Conservation (phyloP, 1,140 invertebrate genomes). For the Theocolax elegans region DNA sequence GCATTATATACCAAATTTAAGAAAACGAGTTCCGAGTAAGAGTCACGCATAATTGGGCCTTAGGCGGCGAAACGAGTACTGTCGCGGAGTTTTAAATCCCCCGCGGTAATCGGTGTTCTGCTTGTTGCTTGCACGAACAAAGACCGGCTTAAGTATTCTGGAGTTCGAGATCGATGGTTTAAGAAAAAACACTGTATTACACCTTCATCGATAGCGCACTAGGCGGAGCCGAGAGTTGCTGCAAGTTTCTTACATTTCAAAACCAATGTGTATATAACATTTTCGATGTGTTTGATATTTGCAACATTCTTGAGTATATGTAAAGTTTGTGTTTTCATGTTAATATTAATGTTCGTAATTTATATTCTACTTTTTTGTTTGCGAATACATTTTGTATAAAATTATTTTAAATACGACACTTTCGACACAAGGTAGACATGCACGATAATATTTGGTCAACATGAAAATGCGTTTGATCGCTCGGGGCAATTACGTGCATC, state of each 20-base stretch:
- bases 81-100: slow-evolving; percentile 24
- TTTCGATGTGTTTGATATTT: background rate
- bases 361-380: background rate
- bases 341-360: slow-evolving; percentile 2
- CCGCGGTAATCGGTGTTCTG: slow-evolving; percentile 23
- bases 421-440: slow-evolving; percentile 13
- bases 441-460: no score
- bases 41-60: slow-evolving; percentile 30
- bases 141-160: background rate
- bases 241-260: background rate
- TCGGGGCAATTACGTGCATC: background rate
- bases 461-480: slow-evolving; percentile 9
- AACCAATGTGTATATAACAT: background rate
- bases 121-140: slow-evolving; percentile 1
- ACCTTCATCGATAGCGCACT: no score
- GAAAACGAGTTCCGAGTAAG: slow-evolving; percentile 25
- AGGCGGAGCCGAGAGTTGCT: background rate
- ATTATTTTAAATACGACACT: slow-evolving; percentile 27
- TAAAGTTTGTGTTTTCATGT: no score
- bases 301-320: background rate
- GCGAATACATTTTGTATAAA: background rate
- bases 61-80: slow-evolving; percentile 21
- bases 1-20: slow-evolving; percentile 2
- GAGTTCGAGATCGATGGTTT: no score
- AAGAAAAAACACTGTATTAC: no score